Evolutionary conservation across 2,888 invertebrate species (phyloP), one percentile per base, ranked within the genome.

Genomic region (Thereva nobilitata): DNA sequence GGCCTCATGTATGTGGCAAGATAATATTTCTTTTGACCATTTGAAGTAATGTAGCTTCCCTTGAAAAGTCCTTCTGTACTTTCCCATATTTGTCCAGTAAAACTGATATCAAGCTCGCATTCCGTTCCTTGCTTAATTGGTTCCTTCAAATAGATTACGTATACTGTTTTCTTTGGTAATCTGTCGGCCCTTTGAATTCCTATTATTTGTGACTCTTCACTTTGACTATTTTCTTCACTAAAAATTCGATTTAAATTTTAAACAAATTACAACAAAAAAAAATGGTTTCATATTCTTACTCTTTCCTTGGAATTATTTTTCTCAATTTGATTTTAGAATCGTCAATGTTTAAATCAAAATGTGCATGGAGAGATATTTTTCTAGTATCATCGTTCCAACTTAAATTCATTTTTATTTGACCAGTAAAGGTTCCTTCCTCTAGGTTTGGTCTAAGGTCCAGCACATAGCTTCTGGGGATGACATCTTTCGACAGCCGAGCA

Each of bases 51-150:
- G 74, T 90, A 92, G 49, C 83, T 84, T 40, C 86, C 86, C 74
- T 86, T 87, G 75, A 90, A 92, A 67, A 92, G 83, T 0, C 89
- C 91, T 70, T 88, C 88, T 0, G 86, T 85, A 4, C 82, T 83
- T 5, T 85, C 85, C 10, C 86, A 86, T 71, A 92, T 80, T 64
- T 83, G 84, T 0, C 91, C 91, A 67, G 84, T 84, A 75, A 89
- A 92, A 2, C 80, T 82, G 53, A 92, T 84, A 70, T 86, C 84
- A 10, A 92, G 74, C 72, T 86, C 83, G 45, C 89, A 88, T 9
- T 82, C 82, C 0, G 86, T 82, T 0, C 84, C 85, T 55, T 84
- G 82, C 4, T 84, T 82, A 4, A 89, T 76, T 8, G 80, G 75
- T 68, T 85, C 85, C 59, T 86, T 86, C 4, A 91, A 78, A 57